Conservation (phyloP, 1,140 invertebrate species). For the Doryteuthis pealeii region DNA sequence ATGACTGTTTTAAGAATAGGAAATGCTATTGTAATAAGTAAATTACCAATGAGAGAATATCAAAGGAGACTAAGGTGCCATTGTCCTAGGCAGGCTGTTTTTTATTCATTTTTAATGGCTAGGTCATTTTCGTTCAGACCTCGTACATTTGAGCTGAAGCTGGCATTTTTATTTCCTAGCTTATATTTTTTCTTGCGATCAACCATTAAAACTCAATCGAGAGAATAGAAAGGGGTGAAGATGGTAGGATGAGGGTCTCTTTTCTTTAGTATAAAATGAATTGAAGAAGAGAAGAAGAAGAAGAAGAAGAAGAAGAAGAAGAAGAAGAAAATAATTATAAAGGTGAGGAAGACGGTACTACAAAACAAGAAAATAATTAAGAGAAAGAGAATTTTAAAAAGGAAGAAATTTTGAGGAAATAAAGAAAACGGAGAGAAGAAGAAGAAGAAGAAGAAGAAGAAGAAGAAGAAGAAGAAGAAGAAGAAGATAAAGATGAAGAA, state of each 20-base stretch:
- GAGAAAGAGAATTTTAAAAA: neutral
- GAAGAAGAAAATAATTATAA: neutral
- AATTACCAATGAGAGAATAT: too few relatives aligned
- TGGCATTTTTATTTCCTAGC: too few relatives aligned
- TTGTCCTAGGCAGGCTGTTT: too few relatives aligned
- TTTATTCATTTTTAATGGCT: too few relatives aligned
- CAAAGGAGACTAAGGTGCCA: too few relatives aligned
- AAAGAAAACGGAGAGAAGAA: neutral
- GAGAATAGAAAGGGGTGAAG: neutral
- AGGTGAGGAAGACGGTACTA: neutral
- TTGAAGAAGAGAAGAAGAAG: neutral
- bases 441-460: neutral
- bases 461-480: neutral
- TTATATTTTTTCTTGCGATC: too few relatives aligned
- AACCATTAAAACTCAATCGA: neutral
- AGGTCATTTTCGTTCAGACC: too few relatives aligned
- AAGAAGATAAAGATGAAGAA: neutral
- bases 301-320: neutral
- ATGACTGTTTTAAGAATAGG: too few relatives aligned
- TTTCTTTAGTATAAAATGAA: too few relatives aligned
- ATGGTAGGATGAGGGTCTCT: neutral
- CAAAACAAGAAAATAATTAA: neutral
- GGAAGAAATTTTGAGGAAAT: neutral
- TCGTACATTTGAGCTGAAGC: too few relatives aligned
- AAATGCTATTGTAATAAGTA: too few relatives aligned